Evolutionary conservation across 2,888 invertebrate genomes (phyloP).

Genomic region (Nomada fabriciana): DNA sequence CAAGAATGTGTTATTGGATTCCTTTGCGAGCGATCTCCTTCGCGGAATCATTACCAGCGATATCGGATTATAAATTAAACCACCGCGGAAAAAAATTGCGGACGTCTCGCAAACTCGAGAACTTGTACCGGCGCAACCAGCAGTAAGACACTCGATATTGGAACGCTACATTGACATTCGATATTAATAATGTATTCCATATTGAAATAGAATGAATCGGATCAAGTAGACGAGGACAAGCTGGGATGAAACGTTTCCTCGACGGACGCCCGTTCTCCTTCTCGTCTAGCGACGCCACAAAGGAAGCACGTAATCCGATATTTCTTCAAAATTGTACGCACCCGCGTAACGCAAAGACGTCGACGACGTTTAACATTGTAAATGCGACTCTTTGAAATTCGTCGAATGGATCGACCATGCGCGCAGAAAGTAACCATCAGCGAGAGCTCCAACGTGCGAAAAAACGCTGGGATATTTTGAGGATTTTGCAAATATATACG

Average conservation of each 20-base stretch:
- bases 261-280: neutral
- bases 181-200: constrained; percentile 56
- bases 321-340: constrained; percentile 2
- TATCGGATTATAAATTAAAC: constrained; percentile 15
- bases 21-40: constrained; percentile 8
- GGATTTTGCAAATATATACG: neutral
- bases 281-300: neutral
- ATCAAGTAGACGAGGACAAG: constrained; percentile 41
- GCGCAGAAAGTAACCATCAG: too few relatives aligned
- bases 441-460: neutral
- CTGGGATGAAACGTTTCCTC: neutral
- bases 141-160: constrained; percentile 37
- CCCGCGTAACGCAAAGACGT: neutral
- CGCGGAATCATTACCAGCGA: constrained; percentile 26
- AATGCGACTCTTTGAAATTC: neutral
- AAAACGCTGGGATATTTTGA: neutral
- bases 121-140: neutral
- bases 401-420: neutral
- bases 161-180: constrained; percentile 40
- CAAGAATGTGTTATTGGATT: constrained; percentile 34
- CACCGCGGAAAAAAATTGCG: neutral
- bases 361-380: neutral
- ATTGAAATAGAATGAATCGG: constrained; percentile 38
- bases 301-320: constrained; percentile 33
- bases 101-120: neutral